These are phyloP conservation scores for Sturmia bella DNA, from an alignment of 2,888 invertebrate genomes.

Conservation along the genomic window DNA sequence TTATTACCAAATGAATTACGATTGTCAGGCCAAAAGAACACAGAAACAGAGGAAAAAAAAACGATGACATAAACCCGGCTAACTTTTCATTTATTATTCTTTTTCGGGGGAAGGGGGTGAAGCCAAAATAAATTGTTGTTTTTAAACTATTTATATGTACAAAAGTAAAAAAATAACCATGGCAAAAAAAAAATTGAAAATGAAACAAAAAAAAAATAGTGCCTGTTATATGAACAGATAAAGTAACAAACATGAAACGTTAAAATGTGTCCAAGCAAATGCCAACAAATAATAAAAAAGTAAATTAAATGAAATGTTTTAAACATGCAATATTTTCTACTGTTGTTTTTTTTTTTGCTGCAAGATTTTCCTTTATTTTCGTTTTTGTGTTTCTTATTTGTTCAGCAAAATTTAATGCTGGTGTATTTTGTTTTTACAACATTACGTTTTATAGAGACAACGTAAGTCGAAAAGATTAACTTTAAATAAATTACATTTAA, in stretches of 20 bases:
- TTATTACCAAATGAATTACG: slow-evolving; percentile 68
- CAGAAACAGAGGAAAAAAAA: slow-evolving; percentile 42
- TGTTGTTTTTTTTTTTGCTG: neutral
- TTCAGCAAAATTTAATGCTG: slow-evolving; percentile 1
- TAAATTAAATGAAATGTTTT: slow-evolving; percentile 44
- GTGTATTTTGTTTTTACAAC: slow-evolving; percentile 11
- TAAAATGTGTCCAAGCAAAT: slow-evolving; percentile 58
- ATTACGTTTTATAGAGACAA: slow-evolving; percentile 42
- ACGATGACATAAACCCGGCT: slow-evolving; percentile 63
- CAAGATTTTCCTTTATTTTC: neutral
- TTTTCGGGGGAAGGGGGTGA: slow-evolving; percentile 13
- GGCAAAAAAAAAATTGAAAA: slow-evolving; percentile 18
- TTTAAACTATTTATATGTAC: slow-evolving; percentile 62
- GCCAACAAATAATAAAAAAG: slow-evolving; percentile 44
- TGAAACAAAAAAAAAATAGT: slow-evolving; percentile 17
- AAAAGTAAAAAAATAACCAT: slow-evolving; percentile 48
- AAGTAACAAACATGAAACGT: slow-evolving; percentile 46
- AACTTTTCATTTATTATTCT: slow-evolving; percentile 39
- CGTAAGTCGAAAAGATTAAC: slow-evolving; percentile 53
- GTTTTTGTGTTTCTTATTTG: neutral
- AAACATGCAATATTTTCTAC: slow-evolving; percentile 58
- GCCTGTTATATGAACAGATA: slow-evolving; percentile 42
- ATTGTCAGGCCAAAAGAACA: slow-evolving; percentile 62
- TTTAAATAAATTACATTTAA: slow-evolving; percentile 62
- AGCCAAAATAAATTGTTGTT: slow-evolving; percentile 50